Percentiles rank a stretch among this genome's conserved stretches.
phyloP scores from a whole-genome alignment of 2,888 invertebrate genomes.

The Leucania comma region DNA sequence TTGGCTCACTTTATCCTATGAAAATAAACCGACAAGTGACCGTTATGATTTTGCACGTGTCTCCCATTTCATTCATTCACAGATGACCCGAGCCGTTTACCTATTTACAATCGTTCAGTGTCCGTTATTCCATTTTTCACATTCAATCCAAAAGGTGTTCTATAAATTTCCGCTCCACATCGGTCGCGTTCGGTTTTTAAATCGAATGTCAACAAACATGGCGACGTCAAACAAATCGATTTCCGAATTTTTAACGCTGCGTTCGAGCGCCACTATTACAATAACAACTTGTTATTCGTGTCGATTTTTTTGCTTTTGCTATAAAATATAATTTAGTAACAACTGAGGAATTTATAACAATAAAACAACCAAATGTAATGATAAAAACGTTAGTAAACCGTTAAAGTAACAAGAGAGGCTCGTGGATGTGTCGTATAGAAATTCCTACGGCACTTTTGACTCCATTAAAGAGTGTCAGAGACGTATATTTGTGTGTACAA shows the following conservation, averaged over 20 bases:
- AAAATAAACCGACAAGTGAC: slow-evolving; percentile 65
- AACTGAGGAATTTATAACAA: slow-evolving; percentile 55
- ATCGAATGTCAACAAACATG: slow-evolving; percentile 85
- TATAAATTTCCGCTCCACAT: slow-evolving; percentile 78
- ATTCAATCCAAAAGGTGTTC: slow-evolving; percentile 76
- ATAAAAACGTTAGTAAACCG: slow-evolving; percentile 73
- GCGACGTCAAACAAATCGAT: slow-evolving; percentile 81
- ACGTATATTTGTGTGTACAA: slow-evolving; percentile 74
- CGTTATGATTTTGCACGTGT: slow-evolving; percentile 77
- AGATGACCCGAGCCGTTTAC: slow-evolving; percentile 71
- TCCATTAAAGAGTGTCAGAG: slow-evolving; percentile 67
- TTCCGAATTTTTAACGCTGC: slow-evolving; percentile 80
- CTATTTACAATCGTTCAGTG: slow-evolving; percentile 72
- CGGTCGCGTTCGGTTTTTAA: slow-evolving; percentile 73
- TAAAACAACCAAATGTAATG: slow-evolving; percentile 52
- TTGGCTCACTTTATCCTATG: slow-evolving; percentile 45
- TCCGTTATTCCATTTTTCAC: slow-evolving; percentile 77
- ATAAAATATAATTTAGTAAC: slow-evolving; percentile 62
- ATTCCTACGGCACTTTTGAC: slow-evolving; percentile 73
- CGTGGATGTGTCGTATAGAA: slow-evolving; percentile 71
- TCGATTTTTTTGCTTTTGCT: slow-evolving; percentile 57
- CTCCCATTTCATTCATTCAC: slow-evolving; percentile 66
- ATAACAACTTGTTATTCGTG: slow-evolving; percentile 64
- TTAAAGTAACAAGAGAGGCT: slow-evolving; percentile 70
- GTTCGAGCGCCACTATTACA: slow-evolving; percentile 67